Conservation (phyloP, 2,888 invertebrate genomes). For the Chelonus formosanus region DNA sequence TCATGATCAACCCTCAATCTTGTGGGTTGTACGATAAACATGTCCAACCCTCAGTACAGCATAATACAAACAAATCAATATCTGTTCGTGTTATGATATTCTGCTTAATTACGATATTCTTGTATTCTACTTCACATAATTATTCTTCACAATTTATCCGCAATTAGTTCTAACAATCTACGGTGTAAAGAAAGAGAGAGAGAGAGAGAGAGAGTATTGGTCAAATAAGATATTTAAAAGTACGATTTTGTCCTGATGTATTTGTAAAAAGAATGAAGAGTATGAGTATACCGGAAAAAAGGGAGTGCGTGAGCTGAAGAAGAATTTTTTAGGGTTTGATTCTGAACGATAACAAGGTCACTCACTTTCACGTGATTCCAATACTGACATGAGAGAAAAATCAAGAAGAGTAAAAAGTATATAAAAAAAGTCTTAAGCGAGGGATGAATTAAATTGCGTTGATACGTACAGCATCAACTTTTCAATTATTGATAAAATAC, state of each 20-base stretch:
- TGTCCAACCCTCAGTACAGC: conserved; percentile 28
- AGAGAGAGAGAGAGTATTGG: neutral
- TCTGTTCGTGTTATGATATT: conserved; percentile 17
- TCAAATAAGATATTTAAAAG: neutral
- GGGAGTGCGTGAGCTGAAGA: conserved; percentile 9
- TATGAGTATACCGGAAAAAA: conserved; percentile 4
- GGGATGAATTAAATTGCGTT: neutral
- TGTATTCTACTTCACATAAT: no score
- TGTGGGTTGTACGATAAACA: conserved; percentile 18
- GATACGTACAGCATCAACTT: neutral
- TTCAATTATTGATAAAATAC: conserved; percentile 10
- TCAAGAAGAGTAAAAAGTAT: conserved; percentile 17
- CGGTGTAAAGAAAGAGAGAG: no score
- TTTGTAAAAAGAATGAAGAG: conserved; percentile 10
- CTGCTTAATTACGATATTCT: neutral
- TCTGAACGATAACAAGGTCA: conserved; percentile 42
- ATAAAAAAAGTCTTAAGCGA: conserved; percentile 18
- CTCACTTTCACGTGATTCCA: conserved; percentile 50
- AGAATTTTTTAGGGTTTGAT: conserved; percentile 35
- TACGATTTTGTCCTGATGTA: neutral
- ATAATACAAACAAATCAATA: conserved; percentile 2
- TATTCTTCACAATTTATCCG: no score
- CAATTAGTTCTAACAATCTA: no score
- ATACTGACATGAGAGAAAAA: conserved; percentile 39
- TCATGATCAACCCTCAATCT: conserved; percentile 26